Evolutionary conservation across 2,113 vertebrate genomes (phyloP).

Genomic region (Sphaerodactylus townsendi): DNA sequence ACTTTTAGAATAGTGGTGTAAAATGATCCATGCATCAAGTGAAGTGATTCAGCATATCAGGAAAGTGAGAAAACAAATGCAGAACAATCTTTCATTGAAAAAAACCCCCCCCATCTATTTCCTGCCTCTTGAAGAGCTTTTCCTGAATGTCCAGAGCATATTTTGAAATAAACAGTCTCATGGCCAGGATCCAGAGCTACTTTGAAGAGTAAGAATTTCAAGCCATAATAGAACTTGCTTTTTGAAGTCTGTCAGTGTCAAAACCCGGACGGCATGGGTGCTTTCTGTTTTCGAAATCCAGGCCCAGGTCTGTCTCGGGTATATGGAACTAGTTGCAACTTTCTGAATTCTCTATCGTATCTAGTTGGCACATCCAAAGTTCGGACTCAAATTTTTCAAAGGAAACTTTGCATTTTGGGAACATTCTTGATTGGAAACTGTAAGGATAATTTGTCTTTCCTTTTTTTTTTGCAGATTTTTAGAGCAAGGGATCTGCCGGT

Average conservation of each 20-base stretch:
- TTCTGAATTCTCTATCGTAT: background rate
- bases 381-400: background rate
- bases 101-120: background rate
- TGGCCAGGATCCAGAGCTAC: background rate
- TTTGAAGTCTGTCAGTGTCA: background rate
- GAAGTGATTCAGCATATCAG: background rate
- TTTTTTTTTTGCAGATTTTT: conserved; percentile 85
- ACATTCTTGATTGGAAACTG: background rate
- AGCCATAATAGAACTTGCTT: background rate
- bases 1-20: conserved; percentile 5
- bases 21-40: background rate
- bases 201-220: background rate
- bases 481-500: conserved; percentile 96
- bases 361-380: background rate
- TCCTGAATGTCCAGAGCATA: background rate
- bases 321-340: background rate
- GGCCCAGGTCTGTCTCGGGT: background rate
- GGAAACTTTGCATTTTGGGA: background rate
- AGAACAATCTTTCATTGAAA: background rate
- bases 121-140: background rate
- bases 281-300: background rate
- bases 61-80: background rate
- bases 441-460: conserved; percentile 48
- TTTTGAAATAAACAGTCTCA: background rate
- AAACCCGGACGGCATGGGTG: background rate